Conservation (phyloP, 1,140 invertebrate genomes). For the Potamilus streckersoni region DNA sequence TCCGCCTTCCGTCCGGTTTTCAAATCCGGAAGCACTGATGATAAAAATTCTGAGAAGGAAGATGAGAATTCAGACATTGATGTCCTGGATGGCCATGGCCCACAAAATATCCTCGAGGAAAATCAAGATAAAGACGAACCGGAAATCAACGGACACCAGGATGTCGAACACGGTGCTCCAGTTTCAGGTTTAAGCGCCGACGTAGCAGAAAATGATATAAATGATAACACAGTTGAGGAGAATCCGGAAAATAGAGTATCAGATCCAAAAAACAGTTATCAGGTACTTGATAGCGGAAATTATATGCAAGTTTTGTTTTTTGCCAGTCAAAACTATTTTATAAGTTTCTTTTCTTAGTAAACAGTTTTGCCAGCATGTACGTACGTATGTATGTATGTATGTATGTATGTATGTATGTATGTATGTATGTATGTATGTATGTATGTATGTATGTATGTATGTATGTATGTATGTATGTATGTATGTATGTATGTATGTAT, state of each 20-base stretch:
- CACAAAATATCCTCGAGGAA: no score
- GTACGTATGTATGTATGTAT: no score
- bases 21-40: constrained; percentile 5
- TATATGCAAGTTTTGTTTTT: background rate
- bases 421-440: no score
- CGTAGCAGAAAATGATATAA: background rate
- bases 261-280: background rate
- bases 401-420: no score
- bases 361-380: no score
- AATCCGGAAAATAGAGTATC: background rate
- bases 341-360: background rate
- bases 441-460: no score
- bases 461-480: no score
- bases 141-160: constrained; percentile 32
- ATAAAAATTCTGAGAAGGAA: constrained; percentile 5
- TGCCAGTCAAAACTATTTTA: background rate
- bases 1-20: constrained; percentile 30
- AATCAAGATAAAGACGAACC: constrained; percentile 10
- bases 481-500: no score
- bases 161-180: background rate
- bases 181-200: background rate
- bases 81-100: no score
- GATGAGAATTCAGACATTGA: no score
- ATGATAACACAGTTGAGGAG: background rate
- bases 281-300: background rate